These are phyloP conservation scores for Nothobranchius kuhntae DNA, from an alignment of 2,113 vertebrate species.

Conservation along the genomic window DNA sequence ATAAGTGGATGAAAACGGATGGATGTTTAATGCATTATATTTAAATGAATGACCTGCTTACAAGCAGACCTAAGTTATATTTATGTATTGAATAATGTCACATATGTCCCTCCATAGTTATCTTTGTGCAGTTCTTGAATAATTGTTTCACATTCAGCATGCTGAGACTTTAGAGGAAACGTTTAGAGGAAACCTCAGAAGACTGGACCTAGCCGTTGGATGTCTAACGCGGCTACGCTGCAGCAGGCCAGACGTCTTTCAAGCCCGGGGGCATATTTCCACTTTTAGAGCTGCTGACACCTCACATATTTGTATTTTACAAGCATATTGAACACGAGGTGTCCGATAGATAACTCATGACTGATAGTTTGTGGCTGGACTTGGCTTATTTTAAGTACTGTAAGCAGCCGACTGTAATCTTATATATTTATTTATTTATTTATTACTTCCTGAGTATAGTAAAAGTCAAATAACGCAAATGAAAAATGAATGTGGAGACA, in stretches of 20 bases:
- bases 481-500: slow-evolving; percentile 4
- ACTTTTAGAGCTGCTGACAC: slow-evolving; percentile 2
- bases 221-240: background rate
- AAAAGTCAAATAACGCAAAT: slow-evolving; percentile 5
- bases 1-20: too few relatives aligned
- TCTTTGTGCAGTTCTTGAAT: too few relatives aligned
- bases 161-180: too few relatives aligned
- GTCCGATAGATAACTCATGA: background rate
- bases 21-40: too few relatives aligned
- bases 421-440: background rate
- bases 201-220: background rate
- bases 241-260: background rate
- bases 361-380: slow-evolving; percentile 12
- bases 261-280: slow-evolving; percentile 1
- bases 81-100: too few relatives aligned
- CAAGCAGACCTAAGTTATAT: too few relatives aligned
- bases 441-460: background rate
- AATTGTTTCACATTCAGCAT: too few relatives aligned
- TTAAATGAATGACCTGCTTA: too few relatives aligned
- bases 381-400: slow-evolving; percentile 30
- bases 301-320: slow-evolving; percentile 5
- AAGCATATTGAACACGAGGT: slow-evolving; percentile 11
- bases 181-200: background rate
- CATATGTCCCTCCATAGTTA: too few relatives aligned
- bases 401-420: slow-evolving; percentile 5